phyloP scores from a whole-genome alignment of 2,888 invertebrate genomes.

The Pasiphila rectangulata region DNA sequence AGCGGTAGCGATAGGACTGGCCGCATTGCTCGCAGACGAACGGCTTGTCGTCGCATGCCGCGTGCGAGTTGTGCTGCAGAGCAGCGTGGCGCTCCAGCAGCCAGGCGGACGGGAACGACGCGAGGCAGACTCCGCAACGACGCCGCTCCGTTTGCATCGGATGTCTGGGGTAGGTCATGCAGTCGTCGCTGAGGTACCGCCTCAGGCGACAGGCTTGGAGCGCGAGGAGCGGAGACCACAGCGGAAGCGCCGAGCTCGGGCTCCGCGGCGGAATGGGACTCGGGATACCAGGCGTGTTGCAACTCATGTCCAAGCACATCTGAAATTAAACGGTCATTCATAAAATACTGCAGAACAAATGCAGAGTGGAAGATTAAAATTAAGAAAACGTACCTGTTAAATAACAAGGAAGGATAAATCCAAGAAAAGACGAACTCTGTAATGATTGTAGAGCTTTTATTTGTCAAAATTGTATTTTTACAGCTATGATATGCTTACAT shows the following conservation, averaged over 20 bases:
- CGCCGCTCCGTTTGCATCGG: constrained; percentile 70
- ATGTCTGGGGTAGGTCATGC: constrained; percentile 69
- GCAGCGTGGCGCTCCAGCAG: constrained; percentile 92
- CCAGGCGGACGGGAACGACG: constrained; percentile 93
- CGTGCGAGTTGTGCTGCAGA: constrained; percentile 87
- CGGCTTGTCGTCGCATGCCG: constrained; percentile 88
- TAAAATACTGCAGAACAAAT: too few relatives aligned
- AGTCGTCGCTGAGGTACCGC: constrained; percentile 75
- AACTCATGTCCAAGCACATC: constrained; percentile 74
- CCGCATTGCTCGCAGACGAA: constrained; percentile 96
- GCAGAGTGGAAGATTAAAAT: neutral
- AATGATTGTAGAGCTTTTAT: constrained; percentile 86
- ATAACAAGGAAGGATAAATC: constrained; percentile 9
- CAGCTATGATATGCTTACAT: constrained; percentile 96
- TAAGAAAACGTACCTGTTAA: constrained; percentile 23
- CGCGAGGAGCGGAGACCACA: constrained; percentile 74
- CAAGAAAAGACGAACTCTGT: constrained; percentile 61
- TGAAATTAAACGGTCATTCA: constrained; percentile 42
- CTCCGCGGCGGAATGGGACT: constrained; percentile 62
- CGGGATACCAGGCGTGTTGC: constrained; percentile 53
- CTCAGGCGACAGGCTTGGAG: constrained; percentile 73
- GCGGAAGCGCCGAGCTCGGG: constrained; percentile 53
- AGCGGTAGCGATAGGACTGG: constrained; percentile 93
- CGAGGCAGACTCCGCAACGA: constrained; percentile 91
- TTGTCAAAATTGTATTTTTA: constrained; percentile 92